phyloP scores from a whole-genome alignment of 1,140 invertebrate genomes.

The Cecropterus lyciades region DNA sequence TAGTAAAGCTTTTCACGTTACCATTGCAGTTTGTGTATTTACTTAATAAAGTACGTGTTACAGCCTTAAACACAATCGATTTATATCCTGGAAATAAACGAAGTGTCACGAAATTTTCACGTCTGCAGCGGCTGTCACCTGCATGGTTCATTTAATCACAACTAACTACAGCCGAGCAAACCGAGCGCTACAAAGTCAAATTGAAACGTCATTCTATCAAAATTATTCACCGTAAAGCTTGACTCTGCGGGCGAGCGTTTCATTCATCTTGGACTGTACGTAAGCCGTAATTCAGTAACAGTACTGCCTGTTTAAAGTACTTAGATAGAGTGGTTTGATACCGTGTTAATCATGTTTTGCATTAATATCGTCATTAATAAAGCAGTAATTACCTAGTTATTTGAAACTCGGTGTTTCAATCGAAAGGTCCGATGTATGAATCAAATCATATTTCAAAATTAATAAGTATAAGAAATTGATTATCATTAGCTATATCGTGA shows the following conservation, averaged over 20 bases:
- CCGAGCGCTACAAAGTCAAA: constrained; percentile 63
- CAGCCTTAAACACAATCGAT: neutral
- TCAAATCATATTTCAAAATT: no score
- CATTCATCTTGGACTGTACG: constrained; percentile 30
- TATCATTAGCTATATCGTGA: no score
- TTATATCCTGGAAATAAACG: constrained; percentile 23
- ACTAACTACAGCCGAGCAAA: constrained; percentile 45
- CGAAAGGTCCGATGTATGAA: no score
- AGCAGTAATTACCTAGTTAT: no score
- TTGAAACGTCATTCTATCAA: constrained; percentile 73
- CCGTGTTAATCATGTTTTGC: no score
- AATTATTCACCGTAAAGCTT: constrained; percentile 36
- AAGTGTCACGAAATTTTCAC: constrained; percentile 13
- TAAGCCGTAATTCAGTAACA: constrained; percentile 15
- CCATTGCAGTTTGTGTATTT: no score
- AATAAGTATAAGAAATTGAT: no score
- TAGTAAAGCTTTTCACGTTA: no score
- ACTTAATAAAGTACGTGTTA: no score
- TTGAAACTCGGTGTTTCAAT: no score
- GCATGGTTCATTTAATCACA: constrained; percentile 44
- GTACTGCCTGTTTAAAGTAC: neutral
- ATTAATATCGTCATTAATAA: no score
- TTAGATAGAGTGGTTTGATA: neutral
- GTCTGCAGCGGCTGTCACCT: constrained; percentile 39
- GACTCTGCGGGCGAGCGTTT: constrained; percentile 26